A percentile compares a stretch with the other conserved stretches of the same genome.
phyloP scores from a whole-genome alignment of 2,888 invertebrate genomes.

The Stenodera caucasica region DNA sequence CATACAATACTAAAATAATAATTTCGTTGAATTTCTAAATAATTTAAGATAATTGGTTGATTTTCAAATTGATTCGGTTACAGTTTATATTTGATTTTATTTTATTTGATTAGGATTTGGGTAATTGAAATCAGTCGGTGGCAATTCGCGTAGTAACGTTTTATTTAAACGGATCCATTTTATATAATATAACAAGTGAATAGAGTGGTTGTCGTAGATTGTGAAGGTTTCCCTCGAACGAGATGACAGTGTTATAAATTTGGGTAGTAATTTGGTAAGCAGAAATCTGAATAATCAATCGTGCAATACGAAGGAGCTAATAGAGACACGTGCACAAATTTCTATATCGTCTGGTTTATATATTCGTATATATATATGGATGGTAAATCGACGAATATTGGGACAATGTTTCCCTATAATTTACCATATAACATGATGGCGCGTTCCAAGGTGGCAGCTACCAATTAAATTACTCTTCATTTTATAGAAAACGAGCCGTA shows the following conservation, averaged over 20 bases:
- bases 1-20: too few relatives aligned
- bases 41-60: too few relatives aligned
- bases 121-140: not conserved
- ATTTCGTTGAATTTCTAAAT: too few relatives aligned
- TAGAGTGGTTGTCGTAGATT: not conserved
- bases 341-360: constrained; percentile 1
- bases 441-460: constrained; percentile 39
- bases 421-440: constrained; percentile 31
- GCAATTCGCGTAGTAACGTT: not conserved
- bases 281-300: constrained; percentile 31
- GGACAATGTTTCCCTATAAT: constrained; percentile 10
- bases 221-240: not conserved
- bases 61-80: too few relatives aligned
- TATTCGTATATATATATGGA: not conserved
- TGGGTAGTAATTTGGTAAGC: constrained; percentile 23
- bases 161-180: not conserved
- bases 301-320: constrained; percentile 21
- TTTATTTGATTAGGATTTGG: not conserved
- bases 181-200: constrained; percentile 2
- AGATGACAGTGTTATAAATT: constrained; percentile 24
- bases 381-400: constrained; percentile 9
- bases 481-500: constrained; percentile 41
- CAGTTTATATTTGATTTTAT: constrained; percentile 1
- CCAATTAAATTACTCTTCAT: constrained; percentile 44
- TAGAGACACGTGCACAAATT: constrained; percentile 27